These are phyloP conservation scores for Prietella phreatophila DNA, from an alignment of 2,113 vertebrate species.

Conservation along the genomic window DNA sequence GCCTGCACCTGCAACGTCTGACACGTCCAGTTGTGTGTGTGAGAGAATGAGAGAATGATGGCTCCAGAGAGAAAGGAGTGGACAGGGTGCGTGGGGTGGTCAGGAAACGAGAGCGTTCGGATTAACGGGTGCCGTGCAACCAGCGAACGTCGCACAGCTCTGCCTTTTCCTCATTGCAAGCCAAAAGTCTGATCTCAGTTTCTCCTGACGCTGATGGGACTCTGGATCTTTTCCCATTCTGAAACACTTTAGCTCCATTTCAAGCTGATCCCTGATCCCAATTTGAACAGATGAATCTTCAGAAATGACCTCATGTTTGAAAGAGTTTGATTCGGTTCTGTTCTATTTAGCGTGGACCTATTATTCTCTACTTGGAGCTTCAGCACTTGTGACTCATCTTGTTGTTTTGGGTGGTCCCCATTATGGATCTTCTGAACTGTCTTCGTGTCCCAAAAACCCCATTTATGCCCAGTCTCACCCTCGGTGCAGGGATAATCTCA, in stretches of 20 bases:
- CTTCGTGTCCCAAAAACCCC: neutral
- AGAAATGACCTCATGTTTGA: constrained; percentile 5
- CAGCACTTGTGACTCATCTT: neutral
- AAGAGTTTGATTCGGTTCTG: neutral
- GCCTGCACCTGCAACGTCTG: constrained; percentile 63
- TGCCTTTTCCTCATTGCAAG: constrained; percentile 61
- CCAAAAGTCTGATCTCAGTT: constrained; percentile 69
- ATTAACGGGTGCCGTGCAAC: constrained; percentile 54
- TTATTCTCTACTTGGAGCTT: neutral
- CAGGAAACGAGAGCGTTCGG: constrained; percentile 44
- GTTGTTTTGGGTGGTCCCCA: neutral
- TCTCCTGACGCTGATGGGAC: constrained; percentile 57
- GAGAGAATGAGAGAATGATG: neutral
- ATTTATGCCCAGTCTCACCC: neutral
- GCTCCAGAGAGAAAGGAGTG: constrained; percentile 4
- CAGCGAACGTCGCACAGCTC: constrained; percentile 17
- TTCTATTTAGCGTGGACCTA: neutral
- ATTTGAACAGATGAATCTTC: neutral
- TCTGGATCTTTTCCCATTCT: constrained; percentile 55
- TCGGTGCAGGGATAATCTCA: neutral
- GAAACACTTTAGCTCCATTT: constrained; percentile 48
- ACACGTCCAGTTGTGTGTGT: constrained; percentile 13
- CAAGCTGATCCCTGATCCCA: neutral
- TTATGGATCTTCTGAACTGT: neutral
- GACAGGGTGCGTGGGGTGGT: neutral